Base-by-base conservation (phyloP, 2,888 invertebrate genomes). In the Tetragonula carbonaria region DNA sequence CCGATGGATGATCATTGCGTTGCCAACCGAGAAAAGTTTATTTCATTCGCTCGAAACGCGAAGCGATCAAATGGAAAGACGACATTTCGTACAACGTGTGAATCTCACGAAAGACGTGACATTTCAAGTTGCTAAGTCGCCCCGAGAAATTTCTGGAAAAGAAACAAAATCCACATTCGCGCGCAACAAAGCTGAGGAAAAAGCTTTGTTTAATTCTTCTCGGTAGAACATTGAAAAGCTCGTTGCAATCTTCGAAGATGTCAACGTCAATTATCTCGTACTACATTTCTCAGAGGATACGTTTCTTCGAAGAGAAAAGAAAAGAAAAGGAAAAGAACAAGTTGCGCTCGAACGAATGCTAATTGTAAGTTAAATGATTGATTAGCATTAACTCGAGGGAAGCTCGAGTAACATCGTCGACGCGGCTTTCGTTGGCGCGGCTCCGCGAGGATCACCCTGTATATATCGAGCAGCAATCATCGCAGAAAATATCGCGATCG, bases 381-480 rank as follows among this genome's bases (percentile, higher is more conserved):
- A n/a, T 18, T 28, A 23, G 5, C 2, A 23, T 67, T 23, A 45
- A 45, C 45, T 45, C 45, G 38, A 14, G 14, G 45, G 50, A 67
- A 14, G 50, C 67, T 67, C 67, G 50, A 28, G 1, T 67, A 67
- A 68, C 55, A 16, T 5, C 57, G 55, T 71, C 57, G 57, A 33
- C 23, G 23, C 23, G 23, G 23, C 38, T 59, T 59, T 38, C 3
- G 23, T 8, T 21, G n/a, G 18, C 33, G n/a, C 38, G 16, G 6
- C 28, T 62, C 23, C 50, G 18, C 28, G 11, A 53, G 8, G 11
- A 28, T 63, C 51, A 53, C 53, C 33, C 23, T 8, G 51, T 65
- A 53, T 74, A 78, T 74, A 87, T 87, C 87, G 65, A 75, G 80
- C 74, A 65, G 76, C 76, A 87, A 85, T 82, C 87, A 78, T 80